These are phyloP conservation scores for Brachyalestes nurse DNA, from an alignment of 2,797 vertebrate species.

Conservation along the genomic window DNA sequence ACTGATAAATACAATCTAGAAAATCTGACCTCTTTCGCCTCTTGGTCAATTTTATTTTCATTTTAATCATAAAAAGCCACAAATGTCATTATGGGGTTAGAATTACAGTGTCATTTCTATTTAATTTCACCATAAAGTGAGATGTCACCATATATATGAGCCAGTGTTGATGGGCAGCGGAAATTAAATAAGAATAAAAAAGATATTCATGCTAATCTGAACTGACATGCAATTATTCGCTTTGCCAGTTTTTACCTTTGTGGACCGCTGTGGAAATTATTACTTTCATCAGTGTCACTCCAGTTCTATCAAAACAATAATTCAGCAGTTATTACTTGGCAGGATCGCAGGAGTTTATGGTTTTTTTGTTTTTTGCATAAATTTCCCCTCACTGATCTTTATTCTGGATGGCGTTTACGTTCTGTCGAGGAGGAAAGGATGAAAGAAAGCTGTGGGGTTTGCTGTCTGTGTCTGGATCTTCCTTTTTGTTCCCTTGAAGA, in stretches of 20 bases:
- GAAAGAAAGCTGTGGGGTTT: not conserved
- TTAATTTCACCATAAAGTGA: not conserved
- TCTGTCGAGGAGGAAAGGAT: not conserved
- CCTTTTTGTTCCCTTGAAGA: not conserved
- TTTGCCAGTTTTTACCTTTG: not conserved
- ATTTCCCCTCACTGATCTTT: not conserved
- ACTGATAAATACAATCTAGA: too few relatives aligned
- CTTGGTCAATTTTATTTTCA: too few relatives aligned
- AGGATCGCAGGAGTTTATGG: not conserved
- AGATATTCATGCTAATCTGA: not conserved
- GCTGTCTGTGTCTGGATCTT: not conserved
- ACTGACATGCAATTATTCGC: not conserved
- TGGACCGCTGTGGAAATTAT: not conserved
- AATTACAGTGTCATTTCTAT: not conserved
- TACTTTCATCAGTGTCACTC: not conserved
- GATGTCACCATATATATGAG: not conserved
- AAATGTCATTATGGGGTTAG: not conserved
- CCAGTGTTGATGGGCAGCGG: not conserved
- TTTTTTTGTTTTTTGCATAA: not conserved
- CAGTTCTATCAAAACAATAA: not conserved
- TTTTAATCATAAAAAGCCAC: too few relatives aligned
- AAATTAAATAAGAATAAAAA: not conserved
- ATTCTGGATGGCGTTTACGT: not conserved
- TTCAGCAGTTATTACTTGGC: not conserved
- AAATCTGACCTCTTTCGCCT: too few relatives aligned